Evolutionary conservation across 2,888 invertebrate genomes (phyloP).

Genomic region (Zele albiditarsus): DNA sequence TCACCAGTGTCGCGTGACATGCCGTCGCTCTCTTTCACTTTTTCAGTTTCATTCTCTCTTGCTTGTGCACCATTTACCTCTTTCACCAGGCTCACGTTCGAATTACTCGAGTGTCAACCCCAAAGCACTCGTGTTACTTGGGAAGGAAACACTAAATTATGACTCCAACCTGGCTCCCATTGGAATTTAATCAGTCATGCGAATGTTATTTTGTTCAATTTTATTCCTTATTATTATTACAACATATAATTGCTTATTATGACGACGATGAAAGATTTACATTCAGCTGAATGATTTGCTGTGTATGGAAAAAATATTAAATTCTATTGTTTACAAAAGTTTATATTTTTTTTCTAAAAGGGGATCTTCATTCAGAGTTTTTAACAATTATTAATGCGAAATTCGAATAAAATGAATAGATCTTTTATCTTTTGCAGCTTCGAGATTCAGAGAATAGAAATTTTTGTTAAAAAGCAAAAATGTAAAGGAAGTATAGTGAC

Average conservation of each 20-base stretch:
- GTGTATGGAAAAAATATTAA: too few relatives aligned
- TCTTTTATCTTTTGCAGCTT: too few relatives aligned
- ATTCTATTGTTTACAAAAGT: too few relatives aligned
- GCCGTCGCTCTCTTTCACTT: slow-evolving; percentile 6
- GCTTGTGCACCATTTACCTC: background rate
- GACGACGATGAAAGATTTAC: background rate
- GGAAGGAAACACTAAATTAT: slow-evolving; percentile 54
- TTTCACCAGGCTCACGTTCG: slow-evolving; percentile 40
- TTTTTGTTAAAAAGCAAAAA: too few relatives aligned
- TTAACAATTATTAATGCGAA: too few relatives aligned
- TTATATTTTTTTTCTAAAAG: too few relatives aligned
- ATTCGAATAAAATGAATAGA: too few relatives aligned
- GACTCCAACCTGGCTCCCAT: slow-evolving; percentile 33
- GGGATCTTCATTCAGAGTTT: too few relatives aligned
- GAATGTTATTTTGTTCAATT: slow-evolving; percentile 24
- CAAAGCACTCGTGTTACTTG: slow-evolving; percentile 58
- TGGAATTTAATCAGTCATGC: slow-evolving; percentile 39
- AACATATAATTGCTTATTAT: background rate
- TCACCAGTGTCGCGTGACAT: slow-evolving; percentile 40
- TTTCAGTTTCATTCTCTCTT: slow-evolving; percentile 2
- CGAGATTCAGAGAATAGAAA: too few relatives aligned
- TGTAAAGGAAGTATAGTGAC: too few relatives aligned
- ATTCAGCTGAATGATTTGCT: background rate
- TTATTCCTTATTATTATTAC: background rate
- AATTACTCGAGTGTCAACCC: slow-evolving; percentile 58